These are phyloP conservation scores for Zelostemma sp. DNA, from an alignment of 1,140 invertebrate species.

Conservation along the genomic window DNA sequence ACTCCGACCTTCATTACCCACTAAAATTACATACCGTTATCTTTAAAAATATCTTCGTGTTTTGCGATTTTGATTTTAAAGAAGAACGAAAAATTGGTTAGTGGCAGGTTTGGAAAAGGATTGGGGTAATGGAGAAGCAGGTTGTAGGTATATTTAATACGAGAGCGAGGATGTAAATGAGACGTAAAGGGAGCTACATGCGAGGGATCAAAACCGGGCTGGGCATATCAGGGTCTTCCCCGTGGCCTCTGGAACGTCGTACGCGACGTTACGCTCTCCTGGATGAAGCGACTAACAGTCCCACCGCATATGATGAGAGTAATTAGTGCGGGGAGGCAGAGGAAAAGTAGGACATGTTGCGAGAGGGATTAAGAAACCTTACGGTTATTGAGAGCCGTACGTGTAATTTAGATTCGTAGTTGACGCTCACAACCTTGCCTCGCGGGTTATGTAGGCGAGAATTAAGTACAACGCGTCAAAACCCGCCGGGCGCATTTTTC, in stretches of 20 bases:
- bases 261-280: conserved; percentile 21
- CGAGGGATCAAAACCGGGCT: conserved; percentile 39
- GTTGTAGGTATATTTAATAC: neutral
- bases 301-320: conserved; percentile 59
- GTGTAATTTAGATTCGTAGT: conserved; percentile 59
- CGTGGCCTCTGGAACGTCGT: conserved; percentile 42
- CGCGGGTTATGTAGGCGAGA: conserved; percentile 19
- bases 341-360: conserved; percentile 61
- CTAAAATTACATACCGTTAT: too few species aligned
- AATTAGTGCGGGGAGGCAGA: conserved; percentile 52
- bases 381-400: conserved; percentile 49
- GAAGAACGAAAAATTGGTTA: too few species aligned
- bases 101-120: too few species aligned
- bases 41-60: too few species aligned
- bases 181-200: conserved; percentile 15
- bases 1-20: too few species aligned
- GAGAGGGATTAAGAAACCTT: conserved; percentile 64
- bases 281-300: conserved; percentile 27
- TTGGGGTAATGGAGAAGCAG: neutral
- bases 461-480: conserved; percentile 8
- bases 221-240: conserved; percentile 57
- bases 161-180: conserved; percentile 28
- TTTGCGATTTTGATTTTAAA: too few species aligned
- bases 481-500: conserved; percentile 5
- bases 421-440: conserved; percentile 30